Conservation (phyloP, 1,140 invertebrate genomes). For the Drosophila obscura region DNA sequence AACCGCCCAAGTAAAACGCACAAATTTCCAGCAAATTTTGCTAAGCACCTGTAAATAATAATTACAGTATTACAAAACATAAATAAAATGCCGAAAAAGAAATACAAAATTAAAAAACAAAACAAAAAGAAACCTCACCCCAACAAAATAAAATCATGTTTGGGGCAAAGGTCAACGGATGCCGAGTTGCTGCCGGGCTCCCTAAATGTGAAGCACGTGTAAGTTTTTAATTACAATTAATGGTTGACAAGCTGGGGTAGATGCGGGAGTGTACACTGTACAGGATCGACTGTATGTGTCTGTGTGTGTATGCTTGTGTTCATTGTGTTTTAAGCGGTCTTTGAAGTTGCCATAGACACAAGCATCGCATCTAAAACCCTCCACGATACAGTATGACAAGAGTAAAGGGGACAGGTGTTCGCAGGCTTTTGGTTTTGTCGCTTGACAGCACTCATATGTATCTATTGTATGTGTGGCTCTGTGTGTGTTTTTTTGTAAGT, state of each 20-base stretch:
- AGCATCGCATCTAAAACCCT: conserved; percentile 14
- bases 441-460: conserved; percentile 29
- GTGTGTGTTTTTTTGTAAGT: neutral
- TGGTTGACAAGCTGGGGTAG: conserved; percentile 4
- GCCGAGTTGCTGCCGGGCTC: conserved; percentile 15
- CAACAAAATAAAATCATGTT: too few relatives aligned
- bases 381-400: neutral
- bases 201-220: conserved; percentile 68
- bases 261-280: neutral
- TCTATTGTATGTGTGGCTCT: conserved; percentile 1
- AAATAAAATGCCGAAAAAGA: conserved; percentile 33
- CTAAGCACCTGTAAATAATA: conserved; percentile 61
- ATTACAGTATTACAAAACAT: conserved; percentile 50
- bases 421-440: conserved; percentile 37
- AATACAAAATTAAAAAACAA: neutral
- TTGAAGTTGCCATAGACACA: conserved; percentile 51
- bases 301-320: neutral
- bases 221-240: conserved; percentile 79
- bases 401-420: conserved; percentile 14
- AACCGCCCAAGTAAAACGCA: conserved; percentile 12
- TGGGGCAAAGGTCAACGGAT: conserved; percentile 48
- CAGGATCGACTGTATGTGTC: neutral
- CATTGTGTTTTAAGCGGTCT: conserved; percentile 49
- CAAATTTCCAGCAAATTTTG: conserved; percentile 35
- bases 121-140: too few relatives aligned